Evolutionary conservation across 2,888 invertebrate species (phyloP).

Genomic region (Pristionchus entomophagus): DNA sequence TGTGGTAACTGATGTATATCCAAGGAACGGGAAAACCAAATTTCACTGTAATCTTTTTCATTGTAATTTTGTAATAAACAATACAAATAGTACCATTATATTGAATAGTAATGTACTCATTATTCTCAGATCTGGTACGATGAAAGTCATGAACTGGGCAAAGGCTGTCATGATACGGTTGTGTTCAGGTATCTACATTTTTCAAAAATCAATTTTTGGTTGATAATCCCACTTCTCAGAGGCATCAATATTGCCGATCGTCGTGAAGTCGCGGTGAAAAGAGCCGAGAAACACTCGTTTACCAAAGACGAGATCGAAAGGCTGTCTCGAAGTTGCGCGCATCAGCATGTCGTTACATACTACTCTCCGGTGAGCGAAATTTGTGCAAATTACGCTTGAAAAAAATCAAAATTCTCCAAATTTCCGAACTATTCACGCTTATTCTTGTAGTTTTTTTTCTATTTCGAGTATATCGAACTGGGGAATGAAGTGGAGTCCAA

Average conservation of each 20-base stretch:
- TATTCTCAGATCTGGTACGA: conserved; percentile 84
- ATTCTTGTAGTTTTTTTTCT: too few relatives aligned
- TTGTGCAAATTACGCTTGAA: too few relatives aligned
- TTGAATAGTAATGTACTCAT: background rate
- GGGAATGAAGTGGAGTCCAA: too few relatives aligned
- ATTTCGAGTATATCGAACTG: too few relatives aligned
- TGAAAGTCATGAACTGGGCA: conserved; percentile 89
- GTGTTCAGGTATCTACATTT: conserved; percentile 86
- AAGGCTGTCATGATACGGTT: conserved; percentile 98
- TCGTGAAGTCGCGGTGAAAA: conserved; percentile 93
- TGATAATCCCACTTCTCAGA: conserved; percentile 79
- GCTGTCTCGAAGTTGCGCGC: conserved; percentile 93
- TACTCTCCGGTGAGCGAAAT: conserved; percentile 79
- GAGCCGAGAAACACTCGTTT: conserved; percentile 93
- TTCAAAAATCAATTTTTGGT: background rate
- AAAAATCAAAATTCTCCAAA: too few relatives aligned
- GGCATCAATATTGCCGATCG: conserved; percentile 96
- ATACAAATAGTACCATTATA: conserved; percentile 53
- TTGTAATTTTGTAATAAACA: background rate
- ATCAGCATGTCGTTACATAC: conserved; percentile 88
- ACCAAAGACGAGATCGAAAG: conserved; percentile 94
- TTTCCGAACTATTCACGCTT: too few relatives aligned
- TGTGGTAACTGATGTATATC: too few relatives aligned
- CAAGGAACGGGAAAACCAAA: too few relatives aligned
- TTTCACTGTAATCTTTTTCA: too few relatives aligned